Evolutionary conservation across 2,113 vertebrate genomes (phyloP), one percentile per base, ranked within the genome.

Genomic region (Syngnathus typhle): DNA sequence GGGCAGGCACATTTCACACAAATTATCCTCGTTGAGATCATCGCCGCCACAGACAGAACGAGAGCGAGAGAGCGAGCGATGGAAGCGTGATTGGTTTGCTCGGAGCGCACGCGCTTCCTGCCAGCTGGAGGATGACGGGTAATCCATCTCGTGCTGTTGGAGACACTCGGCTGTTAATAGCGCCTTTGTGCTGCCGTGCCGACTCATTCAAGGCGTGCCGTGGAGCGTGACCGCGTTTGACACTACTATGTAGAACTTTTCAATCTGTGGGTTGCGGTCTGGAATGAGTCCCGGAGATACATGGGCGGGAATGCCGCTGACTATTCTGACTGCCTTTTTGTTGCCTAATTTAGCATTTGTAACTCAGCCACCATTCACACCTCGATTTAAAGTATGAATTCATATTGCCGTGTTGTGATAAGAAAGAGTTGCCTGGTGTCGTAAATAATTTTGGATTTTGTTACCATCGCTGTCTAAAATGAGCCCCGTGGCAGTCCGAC

Each of bases 1-100:
- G 75, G 75, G 70, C 78, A 79, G 77, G 81, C 82, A 75, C 65
- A 85, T 89, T 87, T 85, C 85, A 88, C 84, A 85, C 82, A 80
- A 77, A 88, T 88, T 87, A 84, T 81, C 80, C 60, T 72, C 21
- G 16, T 79, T 83, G 44, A 77, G 64, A 81, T 78, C 73, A 70
- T 79, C 72, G 67, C 68, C 12, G 5, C 16, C 52, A 27, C 21
- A 55, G 59, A 60, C 72, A 69, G 72, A 73, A 64, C 32, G 75
- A 61, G 36, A n/a, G 38, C 27, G 27, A 32, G 27, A 2, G 27
- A 32, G 27, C 27, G 27, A 41, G 59, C 18, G 38, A 60, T 16
- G 39, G 59, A 61, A 61, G 38, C 23, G 10, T 60, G 72, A 77
- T 80, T 69, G 78, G 71, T 81, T 83, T 70, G 84, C 87, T 85